These are phyloP conservation scores for Peromyscus californicus DNA, from an alignment of 2,113 vertebrate genomes.

Conservation along the genomic window DNA sequence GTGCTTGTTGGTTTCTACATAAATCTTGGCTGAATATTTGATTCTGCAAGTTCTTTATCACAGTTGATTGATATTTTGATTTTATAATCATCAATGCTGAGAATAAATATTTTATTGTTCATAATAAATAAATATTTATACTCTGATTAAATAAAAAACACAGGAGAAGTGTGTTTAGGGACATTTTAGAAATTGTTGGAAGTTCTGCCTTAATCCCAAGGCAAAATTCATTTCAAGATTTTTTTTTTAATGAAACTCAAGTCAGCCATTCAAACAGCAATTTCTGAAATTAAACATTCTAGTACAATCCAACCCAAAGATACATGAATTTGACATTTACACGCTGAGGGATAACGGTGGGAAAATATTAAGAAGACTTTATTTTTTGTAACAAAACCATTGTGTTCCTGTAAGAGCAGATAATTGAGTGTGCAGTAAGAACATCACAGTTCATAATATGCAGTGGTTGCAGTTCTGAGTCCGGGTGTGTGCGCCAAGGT, in stretches of 20 bases:
- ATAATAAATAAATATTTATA: no score
- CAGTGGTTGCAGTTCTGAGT: background rate
- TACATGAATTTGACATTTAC: background rate
- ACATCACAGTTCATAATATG: background rate
- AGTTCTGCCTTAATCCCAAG: background rate
- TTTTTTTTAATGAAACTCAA: background rate
- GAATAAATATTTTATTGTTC: no score
- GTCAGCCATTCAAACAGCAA: background rate
- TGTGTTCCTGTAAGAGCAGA: background rate
- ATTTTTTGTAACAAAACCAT: background rate
- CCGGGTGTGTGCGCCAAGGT: background rate
- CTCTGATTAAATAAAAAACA: background rate
- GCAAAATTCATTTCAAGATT: background rate
- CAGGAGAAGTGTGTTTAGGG: background rate
- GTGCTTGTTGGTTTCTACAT: background rate
- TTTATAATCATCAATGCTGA: background rate
- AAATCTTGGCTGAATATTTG: background rate
- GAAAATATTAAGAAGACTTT: background rate
- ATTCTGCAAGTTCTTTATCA: background rate
- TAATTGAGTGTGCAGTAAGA: background rate
- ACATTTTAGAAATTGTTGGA: background rate
- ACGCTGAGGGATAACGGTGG: background rate
- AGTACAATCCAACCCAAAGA: background rate
- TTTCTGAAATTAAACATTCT: background rate
- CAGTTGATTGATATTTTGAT: background rate